phyloP scores from a whole-genome alignment of 2,113 vertebrate genomes.

The Ancistrus triradiatus region DNA sequence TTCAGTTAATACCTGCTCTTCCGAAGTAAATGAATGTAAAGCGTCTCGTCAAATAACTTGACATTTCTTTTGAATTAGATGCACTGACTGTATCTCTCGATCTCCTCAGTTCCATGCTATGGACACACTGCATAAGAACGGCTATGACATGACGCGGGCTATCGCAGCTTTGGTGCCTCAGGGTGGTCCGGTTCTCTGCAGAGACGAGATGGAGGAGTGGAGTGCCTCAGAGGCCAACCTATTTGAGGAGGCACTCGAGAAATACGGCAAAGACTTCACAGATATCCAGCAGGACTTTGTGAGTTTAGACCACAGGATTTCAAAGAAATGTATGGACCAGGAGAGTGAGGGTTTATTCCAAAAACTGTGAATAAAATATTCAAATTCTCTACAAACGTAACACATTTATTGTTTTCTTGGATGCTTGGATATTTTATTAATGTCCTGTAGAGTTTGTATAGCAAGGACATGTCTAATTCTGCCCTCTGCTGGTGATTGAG shows the following conservation, averaged over 20 bases:
- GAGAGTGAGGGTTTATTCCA: too few species aligned
- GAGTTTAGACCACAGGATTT: constrained; percentile 60
- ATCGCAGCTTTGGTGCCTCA: constrained; percentile 94
- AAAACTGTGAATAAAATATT: too few species aligned
- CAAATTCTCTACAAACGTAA: too few species aligned
- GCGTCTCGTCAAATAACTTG: too few species aligned
- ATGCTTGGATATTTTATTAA: too few species aligned
- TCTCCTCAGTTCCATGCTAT: constrained; percentile 87
- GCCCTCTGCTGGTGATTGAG: constrained; percentile 63
- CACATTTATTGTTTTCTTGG: too few species aligned
- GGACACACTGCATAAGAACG: constrained; percentile 91
- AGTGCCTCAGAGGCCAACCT: constrained; percentile 95
- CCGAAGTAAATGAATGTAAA: too few species aligned
- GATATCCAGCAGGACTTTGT: constrained; percentile 98
- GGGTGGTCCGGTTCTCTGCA: constrained; percentile 93
- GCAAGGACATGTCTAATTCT: constrained; percentile 46
- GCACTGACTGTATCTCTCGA: background rate
- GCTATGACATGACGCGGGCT: constrained; percentile 92
- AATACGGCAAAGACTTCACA: constrained; percentile 97
- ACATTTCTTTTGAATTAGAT: too few species aligned
- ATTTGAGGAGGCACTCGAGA: constrained; percentile 95
- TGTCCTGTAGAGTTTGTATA: too few species aligned
- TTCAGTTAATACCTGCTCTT: too few species aligned
- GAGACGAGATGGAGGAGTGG: constrained; percentile 99
- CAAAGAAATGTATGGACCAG: background rate